Conservation (phyloP, 2,797 vertebrate species). For the Chaunax sp. region DNA sequence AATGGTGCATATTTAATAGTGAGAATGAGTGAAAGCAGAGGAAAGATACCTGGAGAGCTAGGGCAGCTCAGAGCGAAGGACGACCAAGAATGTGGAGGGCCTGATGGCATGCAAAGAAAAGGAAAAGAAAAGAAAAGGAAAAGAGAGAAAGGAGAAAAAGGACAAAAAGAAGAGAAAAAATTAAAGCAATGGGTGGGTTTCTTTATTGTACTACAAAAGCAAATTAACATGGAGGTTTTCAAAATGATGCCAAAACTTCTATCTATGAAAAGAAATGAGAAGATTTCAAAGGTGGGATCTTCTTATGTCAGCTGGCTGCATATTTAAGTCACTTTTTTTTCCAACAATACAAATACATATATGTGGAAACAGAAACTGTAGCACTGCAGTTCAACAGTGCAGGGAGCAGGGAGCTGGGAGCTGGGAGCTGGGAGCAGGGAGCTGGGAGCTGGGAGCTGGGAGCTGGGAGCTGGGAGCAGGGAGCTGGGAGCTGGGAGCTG, state of each 20-base stretch:
- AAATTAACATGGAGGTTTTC: conserved; percentile 1
- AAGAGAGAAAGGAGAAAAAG: neutral
- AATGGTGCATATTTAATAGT: neutral
- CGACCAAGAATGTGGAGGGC: conserved; percentile 81
- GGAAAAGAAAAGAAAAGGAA: conserved; percentile 22
- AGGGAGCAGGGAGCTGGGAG: conserved; percentile 50
- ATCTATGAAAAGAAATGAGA: neutral
- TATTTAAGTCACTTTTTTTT: neutral
- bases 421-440: no score
- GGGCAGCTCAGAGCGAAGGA: conserved; percentile 82
- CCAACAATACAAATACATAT: neutral
- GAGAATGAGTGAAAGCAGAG: conserved; percentile 4
- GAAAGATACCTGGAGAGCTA: conserved; percentile 80
- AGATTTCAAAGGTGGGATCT: neutral
- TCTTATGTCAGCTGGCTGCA: neutral
- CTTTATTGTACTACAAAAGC: neutral
- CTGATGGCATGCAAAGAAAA: conserved; percentile 65
- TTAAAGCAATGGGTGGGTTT: neutral
- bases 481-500: no score
- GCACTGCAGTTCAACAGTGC: conserved; percentile 17
- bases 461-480: no score
- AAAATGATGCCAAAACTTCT: conserved; percentile 2
- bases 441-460: no score
- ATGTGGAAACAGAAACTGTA: conserved; percentile 15
- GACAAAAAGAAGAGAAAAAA: neutral